Evolutionary conservation across 2,113 vertebrate species (phyloP).

Genomic region (Strix uralensis): DNA sequence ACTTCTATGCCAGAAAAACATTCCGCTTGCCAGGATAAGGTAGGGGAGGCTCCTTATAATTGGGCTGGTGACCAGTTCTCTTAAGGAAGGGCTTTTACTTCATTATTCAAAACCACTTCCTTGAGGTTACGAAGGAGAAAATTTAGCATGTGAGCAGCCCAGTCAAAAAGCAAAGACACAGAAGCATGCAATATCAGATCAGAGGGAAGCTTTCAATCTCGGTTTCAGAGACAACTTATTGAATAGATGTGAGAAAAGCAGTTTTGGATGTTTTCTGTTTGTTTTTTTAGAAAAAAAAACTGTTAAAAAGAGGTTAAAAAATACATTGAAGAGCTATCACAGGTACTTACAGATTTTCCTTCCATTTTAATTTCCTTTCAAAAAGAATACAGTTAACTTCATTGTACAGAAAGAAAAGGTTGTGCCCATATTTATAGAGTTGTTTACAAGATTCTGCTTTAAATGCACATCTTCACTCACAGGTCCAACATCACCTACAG

Average conservation of each 20-base stretch:
- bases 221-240: not conserved
- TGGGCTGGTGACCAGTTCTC: not conserved
- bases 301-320: not conserved
- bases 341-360: not conserved
- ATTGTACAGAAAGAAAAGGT: not conserved
- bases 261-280: not conserved
- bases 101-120: not conserved
- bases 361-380: not conserved
- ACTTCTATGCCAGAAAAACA: not conserved
- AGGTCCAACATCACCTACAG: not conserved
- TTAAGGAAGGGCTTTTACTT: not conserved
- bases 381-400: not conserved
- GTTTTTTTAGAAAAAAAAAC: not conserved
- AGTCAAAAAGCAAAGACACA: not conserved
- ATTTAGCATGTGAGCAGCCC: not conserved
- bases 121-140: not conserved
- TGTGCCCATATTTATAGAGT: not conserved
- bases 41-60: slow-evolving; percentile 1
- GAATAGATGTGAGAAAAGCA: not conserved
- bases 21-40: not conserved
- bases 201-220: not conserved
- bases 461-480: not conserved
- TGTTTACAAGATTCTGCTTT: not conserved
- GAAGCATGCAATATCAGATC: not conserved
- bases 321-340: not conserved